Evolutionary conservation across 2,113 vertebrate species (phyloP).

Genomic region (Myiozetetes cayanensis): DNA sequence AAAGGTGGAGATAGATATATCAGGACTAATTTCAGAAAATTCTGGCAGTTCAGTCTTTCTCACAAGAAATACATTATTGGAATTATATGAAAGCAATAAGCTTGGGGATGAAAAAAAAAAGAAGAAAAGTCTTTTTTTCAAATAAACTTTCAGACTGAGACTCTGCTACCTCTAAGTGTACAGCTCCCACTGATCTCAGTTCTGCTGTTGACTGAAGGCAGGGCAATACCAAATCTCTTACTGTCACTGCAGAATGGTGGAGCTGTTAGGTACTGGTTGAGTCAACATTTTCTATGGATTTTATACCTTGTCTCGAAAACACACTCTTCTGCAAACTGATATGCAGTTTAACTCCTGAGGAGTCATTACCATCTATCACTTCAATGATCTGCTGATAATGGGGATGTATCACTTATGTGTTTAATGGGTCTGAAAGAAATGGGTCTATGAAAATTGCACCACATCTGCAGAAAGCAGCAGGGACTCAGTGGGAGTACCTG

Average conservation of each 20-base stretch:
- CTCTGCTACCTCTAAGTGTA: neutral
- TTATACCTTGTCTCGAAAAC: slow-evolving; percentile 1
- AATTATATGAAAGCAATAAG: neutral
- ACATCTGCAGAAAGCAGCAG: neutral
- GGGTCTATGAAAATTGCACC: slow-evolving; percentile 29
- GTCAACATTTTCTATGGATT: neutral
- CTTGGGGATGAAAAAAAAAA: neutral
- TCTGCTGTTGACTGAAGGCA: neutral
- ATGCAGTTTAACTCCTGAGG: neutral
- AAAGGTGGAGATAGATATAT: neutral
- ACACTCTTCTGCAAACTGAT: neutral
- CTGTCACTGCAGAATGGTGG: neutral
- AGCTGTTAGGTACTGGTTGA: neutral
- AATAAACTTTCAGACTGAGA: neutral
- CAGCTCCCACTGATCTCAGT: neutral
- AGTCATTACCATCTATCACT: slow-evolving; percentile 55
- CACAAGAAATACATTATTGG: neutral
- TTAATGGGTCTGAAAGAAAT: slow-evolving; percentile 59
- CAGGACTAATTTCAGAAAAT: neutral
- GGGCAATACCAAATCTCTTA: neutral
- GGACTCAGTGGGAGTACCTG: slow-evolving; percentile 40
- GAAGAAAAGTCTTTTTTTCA: neutral
- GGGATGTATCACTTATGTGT: slow-evolving; percentile 22
- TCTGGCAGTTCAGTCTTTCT: neutral
- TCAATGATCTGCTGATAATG: slow-evolving; percentile 50